A percentile compares a stretch with the other conserved stretches of the same genome.
Conservation (phyloP, 2,888 invertebrate genomes). For the Clitarchus hookeri region DNA sequence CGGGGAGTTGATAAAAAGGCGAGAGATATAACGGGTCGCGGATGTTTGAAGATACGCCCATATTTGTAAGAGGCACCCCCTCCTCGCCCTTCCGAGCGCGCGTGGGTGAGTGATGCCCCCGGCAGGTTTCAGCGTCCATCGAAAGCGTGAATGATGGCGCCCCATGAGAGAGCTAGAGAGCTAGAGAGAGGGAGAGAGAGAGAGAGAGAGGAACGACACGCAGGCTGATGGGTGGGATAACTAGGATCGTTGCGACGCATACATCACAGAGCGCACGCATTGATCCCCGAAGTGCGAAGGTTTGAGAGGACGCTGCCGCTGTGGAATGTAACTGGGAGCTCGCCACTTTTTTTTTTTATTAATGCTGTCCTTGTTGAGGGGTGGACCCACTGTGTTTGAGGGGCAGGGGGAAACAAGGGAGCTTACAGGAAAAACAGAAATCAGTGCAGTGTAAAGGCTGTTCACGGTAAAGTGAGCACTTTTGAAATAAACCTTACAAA, state of each 20-base stretch:
- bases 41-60: background rate
- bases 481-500: no score
- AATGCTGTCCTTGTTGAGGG: no score
- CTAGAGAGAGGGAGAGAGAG: background rate
- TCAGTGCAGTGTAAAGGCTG: no score
- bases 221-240: background rate
- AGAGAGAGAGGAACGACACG: background rate
- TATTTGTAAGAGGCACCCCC: background rate
- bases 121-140: background rate
- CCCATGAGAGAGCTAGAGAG: background rate
- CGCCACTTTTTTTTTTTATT: no score
- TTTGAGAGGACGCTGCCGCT: no score
- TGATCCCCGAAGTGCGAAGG: background rate
- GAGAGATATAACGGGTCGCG: background rate
- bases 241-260: constrained; percentile 4
- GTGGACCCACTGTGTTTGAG: no score
- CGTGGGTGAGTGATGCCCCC: background rate
- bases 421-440: no score
- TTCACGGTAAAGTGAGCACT: no score
- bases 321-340: no score
- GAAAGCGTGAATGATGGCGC: background rate
- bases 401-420: no score
- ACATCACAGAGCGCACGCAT: background rate
- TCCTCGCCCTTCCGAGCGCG: no score
- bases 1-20: background rate